Base-by-base conservation (phyloP, 1,140 invertebrate genomes). In the Drosophila tani region DNA sequence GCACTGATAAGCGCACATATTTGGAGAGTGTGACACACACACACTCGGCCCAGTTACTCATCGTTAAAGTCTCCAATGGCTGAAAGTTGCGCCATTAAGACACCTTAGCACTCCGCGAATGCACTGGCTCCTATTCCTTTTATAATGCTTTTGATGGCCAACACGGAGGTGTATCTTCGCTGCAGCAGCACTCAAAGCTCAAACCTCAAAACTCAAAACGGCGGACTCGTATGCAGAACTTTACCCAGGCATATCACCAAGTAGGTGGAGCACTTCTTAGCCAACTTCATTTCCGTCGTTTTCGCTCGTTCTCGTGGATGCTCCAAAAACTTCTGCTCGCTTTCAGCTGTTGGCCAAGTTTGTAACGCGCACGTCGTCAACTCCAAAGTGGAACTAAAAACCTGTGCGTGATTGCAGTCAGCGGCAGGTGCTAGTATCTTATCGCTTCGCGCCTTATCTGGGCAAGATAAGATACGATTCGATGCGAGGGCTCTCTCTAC, bases 211-310 rank as follows among this genome's bases (percentile, higher is more conserved):
- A 60, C 75, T 67, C 53, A 47, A 27, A 70, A 57, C 19, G 57
- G 40, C 9, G 27, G 21, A 62, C 50, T 38, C 24, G 35, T 64
- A 80, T 43, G 24, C 67, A 58, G 32, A 90, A 81, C 80, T 86
- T 91, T 92, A 92, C 91, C 87, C 63, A 92, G 59, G 65, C 91
- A 92, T 64, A 92, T 92, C 87, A 92, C 60, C 69, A 92, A 81
- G 70, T 86, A 92, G 50, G 91, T 92, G 65, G 91, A 85, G 51
- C 56, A 86, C 60, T 92, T 92, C 75, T 92, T 92, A 46, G 84
- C 57, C 77, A 82, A 81, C 75, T 86, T 82, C 91, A 92, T 92
- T 91, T 91, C 71, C 53, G 65, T 69, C 70, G 70, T 32, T 68
- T 71, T 79, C 56, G 47, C 71, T 63, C 29, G 62, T 62, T 83